Evolutionary conservation across 2,888 invertebrate species (phyloP).

Genomic region (Megastigmus dorsalis): DNA sequence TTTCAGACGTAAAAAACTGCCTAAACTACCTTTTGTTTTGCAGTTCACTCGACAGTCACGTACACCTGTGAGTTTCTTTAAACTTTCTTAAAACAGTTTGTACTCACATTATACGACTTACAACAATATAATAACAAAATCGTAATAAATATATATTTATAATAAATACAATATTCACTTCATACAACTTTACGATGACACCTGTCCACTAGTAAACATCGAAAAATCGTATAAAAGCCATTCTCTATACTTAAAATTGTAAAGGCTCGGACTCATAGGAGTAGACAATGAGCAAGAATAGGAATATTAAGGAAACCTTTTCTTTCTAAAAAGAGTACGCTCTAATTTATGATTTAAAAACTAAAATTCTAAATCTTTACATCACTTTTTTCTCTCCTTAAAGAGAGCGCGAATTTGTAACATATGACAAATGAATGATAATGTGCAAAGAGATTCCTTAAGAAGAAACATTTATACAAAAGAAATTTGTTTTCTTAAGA

Average conservation of each 20-base stretch:
- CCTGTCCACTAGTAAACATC: conserved; percentile 63
- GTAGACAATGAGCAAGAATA: conserved; percentile 31
- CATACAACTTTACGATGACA: conserved; percentile 60
- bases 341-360: conserved; percentile 22
- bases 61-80: conserved; percentile 30
- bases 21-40: conserved; percentile 26
- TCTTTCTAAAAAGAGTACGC: conserved; percentile 10
- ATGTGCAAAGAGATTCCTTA: conserved; percentile 56
- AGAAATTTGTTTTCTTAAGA: conserved; percentile 54
- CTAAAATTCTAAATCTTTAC: conserved; percentile 28
- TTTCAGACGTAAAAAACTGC: conserved; percentile 46
- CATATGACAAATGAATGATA: conserved; percentile 57
- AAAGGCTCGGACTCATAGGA: conserved; percentile 39
- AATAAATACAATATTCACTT: conserved; percentile 55
- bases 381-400: conserved; percentile 12
- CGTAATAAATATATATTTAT: conserved; percentile 51
- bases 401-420: conserved; percentile 49
- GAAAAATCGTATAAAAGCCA: conserved; percentile 59
- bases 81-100: conserved; percentile 50
- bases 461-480: conserved; percentile 67
- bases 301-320: conserved; percentile 35
- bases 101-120: conserved; percentile 48
- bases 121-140: conserved; percentile 51
- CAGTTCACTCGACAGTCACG: conserved; percentile 41
- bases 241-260: conserved; percentile 43